A percentile compares a stretch with the other conserved stretches of the same genome.
These are phyloP conservation scores for Ernsta delagoae DNA, from an alignment of 2,888 invertebrate genomes.

Conservation along the genomic window DNA sequence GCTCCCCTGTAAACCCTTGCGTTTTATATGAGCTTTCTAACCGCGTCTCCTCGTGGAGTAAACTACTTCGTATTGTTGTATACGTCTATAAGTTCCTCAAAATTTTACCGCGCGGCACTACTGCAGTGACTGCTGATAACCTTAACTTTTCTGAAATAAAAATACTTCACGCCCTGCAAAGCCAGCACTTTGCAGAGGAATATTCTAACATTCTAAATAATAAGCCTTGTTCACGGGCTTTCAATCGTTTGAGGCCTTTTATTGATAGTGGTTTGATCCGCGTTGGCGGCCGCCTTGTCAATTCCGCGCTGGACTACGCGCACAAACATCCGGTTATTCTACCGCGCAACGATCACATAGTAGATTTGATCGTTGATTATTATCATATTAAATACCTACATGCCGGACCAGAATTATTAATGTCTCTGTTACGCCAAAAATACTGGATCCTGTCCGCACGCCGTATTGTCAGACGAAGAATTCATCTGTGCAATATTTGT, in stretches of 20 bases:
- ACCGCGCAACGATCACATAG: conserved; percentile 24
- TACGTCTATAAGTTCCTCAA: not conserved
- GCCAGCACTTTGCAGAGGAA: conserved; percentile 19
- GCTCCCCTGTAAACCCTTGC: conserved; percentile 14
- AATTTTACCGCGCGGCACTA: not conserved
- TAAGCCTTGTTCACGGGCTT: conserved; percentile 14
- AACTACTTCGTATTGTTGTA: not conserved
- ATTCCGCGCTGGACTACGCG: conserved; percentile 19
- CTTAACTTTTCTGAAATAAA: conserved; percentile 13
- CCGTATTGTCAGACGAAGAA: conserved; percentile 23
- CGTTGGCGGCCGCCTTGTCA: conserved; percentile 20
- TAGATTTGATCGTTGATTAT: conserved; percentile 34
- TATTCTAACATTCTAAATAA: conserved; percentile 16
- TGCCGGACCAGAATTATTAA: conserved; percentile 36
- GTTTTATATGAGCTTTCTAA: conserved; percentile 23
- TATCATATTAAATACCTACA: conserved; percentile 35
- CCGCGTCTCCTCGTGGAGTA: conserved; percentile 29
- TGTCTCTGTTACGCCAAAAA: conserved; percentile 32
- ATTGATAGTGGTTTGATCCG: conserved; percentile 15
- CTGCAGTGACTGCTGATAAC: conserved; percentile 1
- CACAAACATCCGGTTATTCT: conserved; percentile 18
- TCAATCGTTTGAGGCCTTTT: conserved; percentile 24
- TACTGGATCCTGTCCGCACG: conserved; percentile 38
- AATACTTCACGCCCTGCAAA: conserved; percentile 16
- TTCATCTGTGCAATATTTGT: conserved; percentile 29